Percentiles rank a stretch among this genome's conserved stretches.
Conservation (phyloP, 2,888 invertebrate genomes). For the Xylota segnis region DNA sequence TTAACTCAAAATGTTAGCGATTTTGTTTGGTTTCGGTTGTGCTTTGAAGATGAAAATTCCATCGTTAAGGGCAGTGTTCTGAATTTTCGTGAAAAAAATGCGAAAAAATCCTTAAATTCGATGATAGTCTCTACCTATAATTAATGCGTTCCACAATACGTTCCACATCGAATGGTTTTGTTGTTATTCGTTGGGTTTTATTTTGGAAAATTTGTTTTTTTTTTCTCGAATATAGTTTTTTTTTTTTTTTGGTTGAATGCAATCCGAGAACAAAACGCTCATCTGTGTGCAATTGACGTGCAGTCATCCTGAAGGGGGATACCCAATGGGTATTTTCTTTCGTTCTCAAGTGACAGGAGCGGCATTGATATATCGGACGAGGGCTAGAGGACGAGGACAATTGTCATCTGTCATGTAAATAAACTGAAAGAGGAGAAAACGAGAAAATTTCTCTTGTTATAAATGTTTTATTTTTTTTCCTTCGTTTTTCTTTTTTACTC, state of each 20-base stretch:
- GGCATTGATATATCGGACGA: conserved; percentile 1
- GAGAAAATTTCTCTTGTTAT: conserved; percentile 34
- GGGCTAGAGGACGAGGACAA: conserved; percentile 16
- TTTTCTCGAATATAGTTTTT: not conserved
- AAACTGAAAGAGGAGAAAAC: conserved; percentile 31
- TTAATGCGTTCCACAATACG: conserved; percentile 69
- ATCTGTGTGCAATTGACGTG: conserved; percentile 49
- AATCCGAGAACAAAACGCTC: conserved; percentile 43
- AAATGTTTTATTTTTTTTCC: conserved; percentile 12
- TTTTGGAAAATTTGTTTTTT: conserved; percentile 9
- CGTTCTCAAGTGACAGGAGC: not conserved
- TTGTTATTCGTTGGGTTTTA: conserved; percentile 50
- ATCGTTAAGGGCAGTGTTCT: conserved; percentile 46
- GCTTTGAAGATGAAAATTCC: conserved; percentile 61
- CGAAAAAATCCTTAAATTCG: conserved; percentile 36
- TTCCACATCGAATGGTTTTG: conserved; percentile 62
- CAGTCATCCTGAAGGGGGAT: conserved; percentile 13
- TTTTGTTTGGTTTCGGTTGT: not conserved
- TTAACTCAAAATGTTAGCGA: conserved; percentile 56
- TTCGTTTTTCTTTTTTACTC: not conserved
- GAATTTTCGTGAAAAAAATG: conserved; percentile 22
- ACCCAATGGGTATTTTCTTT: conserved; percentile 24
- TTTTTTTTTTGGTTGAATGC: conserved; percentile 15
- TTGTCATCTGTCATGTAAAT: conserved; percentile 64
- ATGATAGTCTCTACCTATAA: conserved; percentile 71